Evolutionary conservation across 2,797 vertebrate genomes (phyloP), one percentile per base, ranked within the genome.

Genomic region (Lepus oiostolus): DNA sequence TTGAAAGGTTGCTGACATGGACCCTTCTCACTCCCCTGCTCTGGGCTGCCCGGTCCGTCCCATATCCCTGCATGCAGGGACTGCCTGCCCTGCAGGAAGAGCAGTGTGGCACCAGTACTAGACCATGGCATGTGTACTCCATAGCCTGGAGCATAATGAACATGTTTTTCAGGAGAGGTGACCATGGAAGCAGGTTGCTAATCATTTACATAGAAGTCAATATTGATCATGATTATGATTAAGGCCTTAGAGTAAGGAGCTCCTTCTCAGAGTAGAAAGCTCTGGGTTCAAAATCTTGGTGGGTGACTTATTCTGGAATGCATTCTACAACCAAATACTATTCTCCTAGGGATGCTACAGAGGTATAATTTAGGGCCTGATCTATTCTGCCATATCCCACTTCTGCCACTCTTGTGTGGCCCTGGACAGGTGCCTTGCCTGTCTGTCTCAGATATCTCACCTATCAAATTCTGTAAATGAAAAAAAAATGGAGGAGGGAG

Each of bases 1-100:
- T 38, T 88, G 82, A 90, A 71, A 86, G 11, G 38, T 84, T 50
- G 76, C 67, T 63, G 68, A 84, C 83, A 71, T 52, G 74, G 95
- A 60, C 14, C 68, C 4, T 85, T 54, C 42, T 67, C 10, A 5
- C 30, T 52, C 38, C 10, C 24, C 62, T 68, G 11, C 70, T 83
- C 14, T 77, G 26, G 26, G 50, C 32, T 58, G 4, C 35, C 52
- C 10, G 22, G 67, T 19, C 12, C 30, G 62, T 19, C 12, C 38
- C 22, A 47, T 74, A 30, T 52, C 32, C n/a, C 26, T 76, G 17
- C 58, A 21, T 16, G 35, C 54, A 83, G 62, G 71, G 13, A 30
- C 28, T 70, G 22, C 13, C 4, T 35, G 4, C 28, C 13, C 16
- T 19, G 22, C 3, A 5, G 10, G 74, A 74, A 30, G 79, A 38